Percentiles rank a stretch among this genome's conserved stretches.
Conservation (phyloP, 2,797 vertebrate genomes). For the Lutra lutra region DNA sequence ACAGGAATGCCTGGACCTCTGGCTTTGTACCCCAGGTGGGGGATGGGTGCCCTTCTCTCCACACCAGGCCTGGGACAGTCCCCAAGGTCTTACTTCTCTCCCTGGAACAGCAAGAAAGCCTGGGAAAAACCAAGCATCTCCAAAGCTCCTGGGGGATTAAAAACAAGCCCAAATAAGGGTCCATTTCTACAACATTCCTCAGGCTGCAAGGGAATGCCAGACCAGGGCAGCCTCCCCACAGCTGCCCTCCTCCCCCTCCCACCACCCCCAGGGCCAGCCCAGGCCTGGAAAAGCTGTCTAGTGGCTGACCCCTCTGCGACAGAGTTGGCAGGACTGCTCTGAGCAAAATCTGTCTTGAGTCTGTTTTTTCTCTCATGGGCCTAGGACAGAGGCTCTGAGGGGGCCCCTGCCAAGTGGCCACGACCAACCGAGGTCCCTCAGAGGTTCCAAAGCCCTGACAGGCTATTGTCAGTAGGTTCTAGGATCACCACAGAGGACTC, state of each 20-base stretch:
- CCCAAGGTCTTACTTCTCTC: constrained; percentile 19
- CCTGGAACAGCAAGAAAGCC: constrained; percentile 30
- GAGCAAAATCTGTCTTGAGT: background rate
- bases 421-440: background rate
- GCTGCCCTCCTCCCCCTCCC: background rate
- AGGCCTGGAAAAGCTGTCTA: background rate
- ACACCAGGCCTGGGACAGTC: background rate
- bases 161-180: constrained; percentile 81
- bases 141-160: constrained; percentile 48
- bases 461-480: background rate
- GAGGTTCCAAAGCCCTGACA: background rate
- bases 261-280: background rate
- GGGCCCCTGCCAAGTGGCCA: background rate
- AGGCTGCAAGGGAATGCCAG: constrained; percentile 62
- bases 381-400: background rate
- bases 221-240: constrained; percentile 17
- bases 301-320: background rate
- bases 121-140: constrained; percentile 69
- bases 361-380: background rate
- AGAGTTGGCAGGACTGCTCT: background rate
- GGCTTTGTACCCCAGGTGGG: background rate
- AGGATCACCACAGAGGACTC: background rate
- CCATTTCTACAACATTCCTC: constrained; percentile 73
- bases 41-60: background rate
- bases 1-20: background rate